Evolutionary conservation across 2,113 vertebrate genomes (phyloP), one percentile per base, ranked within the genome.

Genomic region (Ploceus nigricollis): DNA sequence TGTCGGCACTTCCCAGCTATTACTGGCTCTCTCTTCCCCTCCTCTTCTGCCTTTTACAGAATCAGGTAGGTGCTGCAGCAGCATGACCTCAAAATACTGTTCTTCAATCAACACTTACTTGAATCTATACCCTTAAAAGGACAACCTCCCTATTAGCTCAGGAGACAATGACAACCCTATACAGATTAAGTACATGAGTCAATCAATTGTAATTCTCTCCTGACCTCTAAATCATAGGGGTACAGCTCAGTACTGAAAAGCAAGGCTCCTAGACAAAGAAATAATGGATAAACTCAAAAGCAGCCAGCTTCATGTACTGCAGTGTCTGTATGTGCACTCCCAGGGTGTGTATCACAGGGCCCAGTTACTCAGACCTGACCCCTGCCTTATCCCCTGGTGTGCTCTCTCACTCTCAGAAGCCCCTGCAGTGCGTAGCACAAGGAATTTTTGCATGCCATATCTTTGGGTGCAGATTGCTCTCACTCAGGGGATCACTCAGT

Each of bases 321-420:
- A 47, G 47, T 5, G 13, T 24, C 47, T 7, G 18, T 10, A 30
- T 5, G 9, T 25, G 35, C 31, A 30, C 33, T 57, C 18, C 60
- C 19, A 56, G 11, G 33, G 28, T 9, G 28, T 4, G 0, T 8
- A 76, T 7, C 51, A 33, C 35, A 6, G 17, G 33, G 63, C 47
- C 48, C 22, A 37, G 35, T 1, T 28, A 44, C 61, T 71, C 33
- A 85, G 21, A 68, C 4, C 53, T 44, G 53, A 56, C n/a, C 57
- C 33, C 42, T 0, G 4, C 48, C 75, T 64, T 13, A 45, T 6
- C 12, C 39, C 42, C 48, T 15, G 33, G 24, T 1, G 5, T 1
- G 7, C 48, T 48, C 40, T 19, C 28, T 54, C 19, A 9, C 42
- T 27, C 65, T 30, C 48, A 45, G 47, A 27, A 83, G 47, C 25